A percentile compares a stretch with the other conserved stretches of the same genome.
These are phyloP conservation scores for Galbula dea DNA, from an alignment of 2,113 vertebrate genomes.

Conservation along the genomic window DNA sequence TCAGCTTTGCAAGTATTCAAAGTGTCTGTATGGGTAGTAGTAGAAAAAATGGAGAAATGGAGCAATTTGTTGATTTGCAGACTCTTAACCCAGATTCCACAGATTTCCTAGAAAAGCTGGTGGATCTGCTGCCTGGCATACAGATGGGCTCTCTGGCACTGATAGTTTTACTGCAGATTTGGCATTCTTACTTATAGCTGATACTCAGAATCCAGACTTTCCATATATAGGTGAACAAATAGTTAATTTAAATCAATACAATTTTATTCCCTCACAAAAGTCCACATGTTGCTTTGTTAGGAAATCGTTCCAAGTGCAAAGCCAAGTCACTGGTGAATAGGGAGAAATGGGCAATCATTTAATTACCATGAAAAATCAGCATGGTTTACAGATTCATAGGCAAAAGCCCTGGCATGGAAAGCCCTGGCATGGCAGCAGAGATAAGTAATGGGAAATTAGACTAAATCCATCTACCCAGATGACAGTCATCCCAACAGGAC, in stretches of 20 bases:
- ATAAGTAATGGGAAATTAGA: neutral
- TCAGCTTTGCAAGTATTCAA: neutral
- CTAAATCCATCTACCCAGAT: neutral
- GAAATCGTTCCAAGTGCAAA: neutral
- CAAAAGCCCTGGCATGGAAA: neutral
- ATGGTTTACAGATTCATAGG: neutral
- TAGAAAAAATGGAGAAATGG: neutral
- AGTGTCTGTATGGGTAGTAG: neutral
- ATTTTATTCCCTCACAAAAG: neutral
- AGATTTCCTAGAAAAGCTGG: neutral
- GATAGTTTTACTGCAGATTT: neutral
- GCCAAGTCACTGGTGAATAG: neutral
- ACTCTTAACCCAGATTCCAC: neutral
- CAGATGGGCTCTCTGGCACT: neutral
- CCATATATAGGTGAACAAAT: neutral
- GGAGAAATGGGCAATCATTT: neutral
- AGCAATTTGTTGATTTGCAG: neutral
- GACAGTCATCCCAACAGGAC: neutral
- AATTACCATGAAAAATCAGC: neutral
- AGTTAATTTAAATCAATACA: neutral
- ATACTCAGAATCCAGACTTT: neutral
- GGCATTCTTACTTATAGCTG: neutral
- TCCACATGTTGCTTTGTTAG: neutral
- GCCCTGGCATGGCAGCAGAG: neutral
- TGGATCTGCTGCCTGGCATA: neutral